phyloP scores from a whole-genome alignment of 2,797 vertebrate genomes.

The Oreortyx pictus region DNA sequence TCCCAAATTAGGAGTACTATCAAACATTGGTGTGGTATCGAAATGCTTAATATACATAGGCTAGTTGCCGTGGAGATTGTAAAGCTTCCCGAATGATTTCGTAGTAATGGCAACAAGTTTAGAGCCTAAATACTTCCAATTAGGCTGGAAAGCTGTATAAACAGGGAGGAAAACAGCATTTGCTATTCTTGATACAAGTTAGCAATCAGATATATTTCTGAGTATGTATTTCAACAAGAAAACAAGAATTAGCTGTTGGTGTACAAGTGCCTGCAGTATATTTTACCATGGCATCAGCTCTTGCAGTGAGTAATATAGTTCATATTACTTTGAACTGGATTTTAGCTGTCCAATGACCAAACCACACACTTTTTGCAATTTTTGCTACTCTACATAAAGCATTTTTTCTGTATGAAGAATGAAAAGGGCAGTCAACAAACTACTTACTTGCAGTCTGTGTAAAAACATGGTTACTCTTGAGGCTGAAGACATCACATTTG shows the following conservation, averaged over 20 bases:
- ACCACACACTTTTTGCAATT: neutral
- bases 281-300: neutral
- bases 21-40: neutral
- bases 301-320: neutral
- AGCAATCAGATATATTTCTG: neutral
- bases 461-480: neutral
- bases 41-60: neutral
- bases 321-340: neutral
- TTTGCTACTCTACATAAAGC: neutral
- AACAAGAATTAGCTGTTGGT: neutral
- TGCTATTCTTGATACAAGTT: neutral
- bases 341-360: neutral
- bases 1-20: neutral
- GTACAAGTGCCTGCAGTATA: neutral
- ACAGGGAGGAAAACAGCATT: neutral
- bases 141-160: neutral
- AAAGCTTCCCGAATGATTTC: neutral
- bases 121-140: constrained; percentile 14
- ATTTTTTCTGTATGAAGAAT: neutral
- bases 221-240: neutral
- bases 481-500: neutral
- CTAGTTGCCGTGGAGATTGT: constrained; percentile 43
- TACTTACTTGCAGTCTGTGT: neutral
- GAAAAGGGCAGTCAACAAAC: neutral
- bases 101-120: neutral